These are phyloP conservation scores for Solen grandis DNA, from an alignment of 1,140 invertebrate genomes.

Conservation along the genomic window DNA sequence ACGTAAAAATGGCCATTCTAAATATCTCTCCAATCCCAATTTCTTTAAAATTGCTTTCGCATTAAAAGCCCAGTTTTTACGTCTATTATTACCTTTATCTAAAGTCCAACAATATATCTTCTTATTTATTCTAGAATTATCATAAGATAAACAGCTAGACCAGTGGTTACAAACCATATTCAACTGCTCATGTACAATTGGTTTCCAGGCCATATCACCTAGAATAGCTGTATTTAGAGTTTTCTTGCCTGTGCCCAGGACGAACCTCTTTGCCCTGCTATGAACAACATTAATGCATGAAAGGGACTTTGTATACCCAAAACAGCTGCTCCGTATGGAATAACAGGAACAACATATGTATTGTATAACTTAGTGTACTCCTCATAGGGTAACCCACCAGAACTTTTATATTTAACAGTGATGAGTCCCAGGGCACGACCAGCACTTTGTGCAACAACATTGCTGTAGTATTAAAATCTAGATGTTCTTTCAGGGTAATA, in stretches of 20 bases:
- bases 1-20: too few species aligned
- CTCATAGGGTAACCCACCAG: constrained; percentile 17
- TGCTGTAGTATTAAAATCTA: constrained; percentile 2
- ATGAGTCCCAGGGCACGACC: constrained; percentile 13
- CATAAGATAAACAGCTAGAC: too few species aligned
- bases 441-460: constrained; percentile 1
- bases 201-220: constrained; percentile 29
- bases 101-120: too few species aligned
- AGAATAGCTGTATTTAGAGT: constrained; percentile 15
- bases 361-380: constrained; percentile 15
- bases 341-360: constrained; percentile 9
- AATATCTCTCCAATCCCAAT: too few species aligned
- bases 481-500: constrained; percentile 21
- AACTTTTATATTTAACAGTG: neutral
- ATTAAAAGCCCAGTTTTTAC: too few species aligned
- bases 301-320: too few species aligned
- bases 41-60: too few species aligned
- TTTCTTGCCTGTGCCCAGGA: constrained; percentile 30
- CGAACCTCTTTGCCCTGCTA: constrained; percentile 30
- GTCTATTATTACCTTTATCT: too few species aligned
- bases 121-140: too few species aligned
- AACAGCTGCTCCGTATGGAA: too few species aligned
- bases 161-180: too few species aligned
- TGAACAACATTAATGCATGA: constrained; percentile 23
- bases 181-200: too few species aligned